Evolutionary conservation across 2,888 invertebrate species (phyloP).

Genomic region (Erpobdella octoculata): DNA sequence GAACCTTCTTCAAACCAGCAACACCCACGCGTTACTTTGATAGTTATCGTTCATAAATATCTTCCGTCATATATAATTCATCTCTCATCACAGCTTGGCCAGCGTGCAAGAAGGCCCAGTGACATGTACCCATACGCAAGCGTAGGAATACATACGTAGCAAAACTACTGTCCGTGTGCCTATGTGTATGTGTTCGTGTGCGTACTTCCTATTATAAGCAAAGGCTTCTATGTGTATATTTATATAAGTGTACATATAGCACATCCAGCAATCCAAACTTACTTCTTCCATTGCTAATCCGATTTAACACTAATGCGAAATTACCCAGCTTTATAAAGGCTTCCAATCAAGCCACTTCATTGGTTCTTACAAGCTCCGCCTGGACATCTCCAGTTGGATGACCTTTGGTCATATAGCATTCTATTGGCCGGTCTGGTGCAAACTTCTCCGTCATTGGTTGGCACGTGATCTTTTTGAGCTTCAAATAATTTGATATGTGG

Average conservation of each 20-base stretch:
- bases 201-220: no score
- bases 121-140: no score
- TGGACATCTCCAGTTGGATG: neutral
- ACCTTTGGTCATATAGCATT: neutral
- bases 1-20: no score
- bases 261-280: constrained; percentile 1
- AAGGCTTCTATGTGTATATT: no score
- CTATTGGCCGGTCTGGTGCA: neutral
- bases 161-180: no score
- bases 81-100: no score
- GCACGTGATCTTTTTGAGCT: neutral
- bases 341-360: neutral
- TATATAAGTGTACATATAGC: neutral
- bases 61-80: no score
- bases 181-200: neutral
- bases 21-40: no score
- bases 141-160: no score
- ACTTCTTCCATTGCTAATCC: constrained; percentile 12
- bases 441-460: neutral
- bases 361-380: neutral
- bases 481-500: neutral
- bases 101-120: no score
- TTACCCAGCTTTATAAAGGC: constrained; percentile 21
- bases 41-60: no score
- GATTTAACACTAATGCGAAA: constrained; percentile 12